These are phyloP conservation scores for Schlechtendalia chinensis DNA, from an alignment of 1,140 invertebrate genomes.

Conservation along the genomic window DNA sequence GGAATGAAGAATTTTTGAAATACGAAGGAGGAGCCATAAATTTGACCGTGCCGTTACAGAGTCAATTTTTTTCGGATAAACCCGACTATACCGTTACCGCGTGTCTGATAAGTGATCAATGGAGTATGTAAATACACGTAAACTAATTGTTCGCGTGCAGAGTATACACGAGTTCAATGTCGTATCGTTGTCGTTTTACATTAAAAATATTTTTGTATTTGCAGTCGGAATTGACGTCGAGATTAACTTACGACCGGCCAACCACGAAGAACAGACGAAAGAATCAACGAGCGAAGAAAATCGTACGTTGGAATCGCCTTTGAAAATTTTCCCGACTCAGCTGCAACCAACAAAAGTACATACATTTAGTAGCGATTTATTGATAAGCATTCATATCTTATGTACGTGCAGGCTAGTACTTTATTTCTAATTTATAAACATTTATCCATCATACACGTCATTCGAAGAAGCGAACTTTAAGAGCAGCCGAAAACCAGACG, in stretches of 20 bases:
- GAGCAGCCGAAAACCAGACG: neutral
- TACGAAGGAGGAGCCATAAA: neutral
- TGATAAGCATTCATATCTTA: neutral
- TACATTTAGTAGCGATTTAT: neutral
- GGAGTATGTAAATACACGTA: constrained; percentile 24
- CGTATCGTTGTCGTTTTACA: neutral
- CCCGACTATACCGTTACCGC: constrained; percentile 19
- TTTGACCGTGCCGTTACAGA: neutral
- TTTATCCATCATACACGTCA: neutral
- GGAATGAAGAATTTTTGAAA: constrained; percentile 26
- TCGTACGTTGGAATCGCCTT: neutral
- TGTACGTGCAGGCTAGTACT: neutral
- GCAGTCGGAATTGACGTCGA: constrained; percentile 36
- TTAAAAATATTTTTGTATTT: neutral
- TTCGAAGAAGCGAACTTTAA: neutral
- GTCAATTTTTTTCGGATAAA: neutral
- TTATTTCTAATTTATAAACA: neutral
- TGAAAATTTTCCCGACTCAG: neutral
- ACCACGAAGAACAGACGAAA: constrained; percentile 2
- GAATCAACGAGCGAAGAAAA: constrained; percentile 29
- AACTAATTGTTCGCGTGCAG: no score
- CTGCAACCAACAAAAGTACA: neutral
- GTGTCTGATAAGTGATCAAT: constrained; percentile 49
- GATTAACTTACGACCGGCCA: neutral
- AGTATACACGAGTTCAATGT: neutral